phyloP scores from a whole-genome alignment of 2,113 vertebrate genomes.

The Poicephalus meyeri region DNA sequence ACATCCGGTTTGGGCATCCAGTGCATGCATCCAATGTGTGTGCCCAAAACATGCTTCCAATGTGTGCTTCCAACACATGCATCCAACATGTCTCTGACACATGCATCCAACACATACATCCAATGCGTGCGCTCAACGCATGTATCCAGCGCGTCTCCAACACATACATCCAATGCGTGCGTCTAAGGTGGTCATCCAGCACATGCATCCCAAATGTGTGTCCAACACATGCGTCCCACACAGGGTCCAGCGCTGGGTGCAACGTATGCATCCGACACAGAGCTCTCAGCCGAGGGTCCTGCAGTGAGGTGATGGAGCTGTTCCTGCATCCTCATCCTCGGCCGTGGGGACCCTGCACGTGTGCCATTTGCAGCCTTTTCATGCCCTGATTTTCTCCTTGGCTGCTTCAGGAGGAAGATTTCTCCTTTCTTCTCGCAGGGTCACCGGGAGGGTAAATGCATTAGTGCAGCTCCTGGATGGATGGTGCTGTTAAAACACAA shows the following conservation, averaged over 20 bases:
- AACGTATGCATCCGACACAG: neutral
- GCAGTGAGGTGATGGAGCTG: rapidly evolving
- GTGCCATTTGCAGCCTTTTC: rapidly evolving
- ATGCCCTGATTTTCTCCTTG: neutral
- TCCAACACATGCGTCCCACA: neutral
- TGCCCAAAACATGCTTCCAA: rapidly evolving
- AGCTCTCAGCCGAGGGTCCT: rapidly evolving
- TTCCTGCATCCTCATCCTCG: rapidly evolving
- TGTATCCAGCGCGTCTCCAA: neutral
- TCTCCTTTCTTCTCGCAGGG: neutral
- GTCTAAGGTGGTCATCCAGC: neutral
- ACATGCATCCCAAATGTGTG: rapidly evolving
- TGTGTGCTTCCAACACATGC: too few relatives aligned
- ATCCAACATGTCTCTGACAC: too few relatives aligned
- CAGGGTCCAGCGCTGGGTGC: rapidly evolving
- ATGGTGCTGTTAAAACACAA: neutral
- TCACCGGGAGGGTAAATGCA: neutral
- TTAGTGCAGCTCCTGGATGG: neutral
- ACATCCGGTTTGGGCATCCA: rapidly evolving
- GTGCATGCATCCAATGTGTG: too few relatives aligned
- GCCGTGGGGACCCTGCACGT: rapidly evolving
- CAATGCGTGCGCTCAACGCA: rapidly evolving
- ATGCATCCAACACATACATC: too few relatives aligned
- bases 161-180: rapidly evolving
- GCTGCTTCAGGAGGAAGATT: neutral